Conservation (phyloP, 2,113 vertebrate genomes). For the Platysternon megacephalum region DNA sequence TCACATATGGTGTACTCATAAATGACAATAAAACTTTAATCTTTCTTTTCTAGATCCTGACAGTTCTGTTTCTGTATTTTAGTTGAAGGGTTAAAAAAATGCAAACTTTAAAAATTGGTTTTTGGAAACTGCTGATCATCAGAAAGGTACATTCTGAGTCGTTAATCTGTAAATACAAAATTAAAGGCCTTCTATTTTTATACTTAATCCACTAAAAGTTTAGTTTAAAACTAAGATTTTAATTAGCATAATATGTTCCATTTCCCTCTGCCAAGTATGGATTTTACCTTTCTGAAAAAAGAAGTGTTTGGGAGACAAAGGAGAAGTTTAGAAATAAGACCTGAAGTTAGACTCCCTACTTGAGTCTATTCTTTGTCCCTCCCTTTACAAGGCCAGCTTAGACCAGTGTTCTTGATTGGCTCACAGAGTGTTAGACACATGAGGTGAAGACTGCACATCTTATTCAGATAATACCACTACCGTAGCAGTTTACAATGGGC, state of each 20-base stretch:
- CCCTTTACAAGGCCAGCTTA: rapidly evolving
- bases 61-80: neutral
- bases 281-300: neutral
- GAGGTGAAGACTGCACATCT: neutral
- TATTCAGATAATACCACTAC: too few species aligned
- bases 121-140: rapidly evolving
- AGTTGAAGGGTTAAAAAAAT: neutral
- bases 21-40: constrained; percentile 78
- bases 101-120: rapidly evolving
- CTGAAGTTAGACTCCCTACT: neutral
- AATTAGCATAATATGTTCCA: rapidly evolving
- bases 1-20: constrained; percentile 59
- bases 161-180: rapidly evolving
- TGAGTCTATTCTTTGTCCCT: neutral
- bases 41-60: constrained; percentile 76
- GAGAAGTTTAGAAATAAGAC: neutral
- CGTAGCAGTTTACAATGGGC: neutral
- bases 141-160: rapidly evolving
- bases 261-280: rapidly evolving
- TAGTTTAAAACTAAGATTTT: rapidly evolving
- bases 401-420: rapidly evolving
- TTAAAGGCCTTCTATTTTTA: rapidly evolving
- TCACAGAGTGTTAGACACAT: rapidly evolving
- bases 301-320: neutral
- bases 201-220: rapidly evolving